Evolutionary conservation across 2,888 invertebrate genomes (phyloP).

Genomic region (Drosophila emarginata): DNA sequence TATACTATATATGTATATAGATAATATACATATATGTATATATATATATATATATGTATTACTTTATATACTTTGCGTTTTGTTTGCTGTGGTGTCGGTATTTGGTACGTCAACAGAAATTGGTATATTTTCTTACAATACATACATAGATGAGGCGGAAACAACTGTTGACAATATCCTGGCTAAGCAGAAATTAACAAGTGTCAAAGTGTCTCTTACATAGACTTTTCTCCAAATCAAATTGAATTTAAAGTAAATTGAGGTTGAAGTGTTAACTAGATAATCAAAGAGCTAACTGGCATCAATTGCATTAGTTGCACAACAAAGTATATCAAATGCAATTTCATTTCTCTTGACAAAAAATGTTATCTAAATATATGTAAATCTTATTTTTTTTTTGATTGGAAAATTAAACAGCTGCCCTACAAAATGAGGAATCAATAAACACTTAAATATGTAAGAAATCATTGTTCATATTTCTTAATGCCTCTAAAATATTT

Average conservation of each 20-base stretch:
- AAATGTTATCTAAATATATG: background rate
- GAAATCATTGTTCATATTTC: too few species aligned
- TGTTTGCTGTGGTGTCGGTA: slow-evolving; percentile 19
- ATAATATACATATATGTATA: background rate
- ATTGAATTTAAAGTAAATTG: slow-evolving; percentile 67
- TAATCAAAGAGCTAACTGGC: slow-evolving; percentile 5
- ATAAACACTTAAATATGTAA: background rate
- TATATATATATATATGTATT: slow-evolving; percentile 24
- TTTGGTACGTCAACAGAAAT: slow-evolving; percentile 38
- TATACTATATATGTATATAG: slow-evolving; percentile 28
- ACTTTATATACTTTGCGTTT: slow-evolving; percentile 9
- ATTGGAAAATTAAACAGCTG: background rate
- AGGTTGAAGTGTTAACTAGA: slow-evolving; percentile 52
- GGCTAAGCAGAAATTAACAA: slow-evolving; percentile 58
- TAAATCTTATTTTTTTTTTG: background rate
- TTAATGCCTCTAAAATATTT: background rate
- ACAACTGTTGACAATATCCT: slow-evolving; percentile 67
- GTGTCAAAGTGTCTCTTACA: slow-evolving; percentile 24
- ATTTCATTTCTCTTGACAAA: background rate
- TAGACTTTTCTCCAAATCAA: slow-evolving; percentile 32
- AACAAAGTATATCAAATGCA: slow-evolving; percentile 24
- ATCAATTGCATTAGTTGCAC: slow-evolving; percentile 44
- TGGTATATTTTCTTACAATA: slow-evolving; percentile 46
- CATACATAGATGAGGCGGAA: slow-evolving; percentile 32
- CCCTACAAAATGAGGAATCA: background rate